Evolutionary conservation across 92 coral and sea anemone genomes (phyloP), one percentile per base, ranked within the genome.

Genomic region (Bergia sp.): DNA sequence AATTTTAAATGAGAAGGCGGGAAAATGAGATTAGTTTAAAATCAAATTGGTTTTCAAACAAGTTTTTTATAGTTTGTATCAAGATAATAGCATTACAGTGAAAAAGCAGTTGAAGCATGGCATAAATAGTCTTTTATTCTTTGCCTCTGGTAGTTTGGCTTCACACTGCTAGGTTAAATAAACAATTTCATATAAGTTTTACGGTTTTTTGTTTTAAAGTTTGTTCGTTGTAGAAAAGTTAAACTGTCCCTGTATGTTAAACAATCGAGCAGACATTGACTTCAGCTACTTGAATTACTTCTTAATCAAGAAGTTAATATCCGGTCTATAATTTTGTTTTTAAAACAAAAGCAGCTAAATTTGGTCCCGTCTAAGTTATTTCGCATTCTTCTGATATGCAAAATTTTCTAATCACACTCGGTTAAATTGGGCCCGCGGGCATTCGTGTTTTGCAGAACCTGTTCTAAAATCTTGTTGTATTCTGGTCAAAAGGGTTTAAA

Each of bases 311-410:
- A 47, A 84, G 44, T 67, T 84, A 49, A 84, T 84, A 84, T 84
- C 87, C 87, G 64, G 77, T 45, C 42, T 72, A 71, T 43, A 84
- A 84, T 71, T 84, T 84, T 84, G 45, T 71, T 84, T 64, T 15
- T 84, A 45, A 72, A 71, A 84, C 87, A 84, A 84, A 74, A 40
- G 79, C 55, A 72, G 87, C 79, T 69, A 84, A 84, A 84, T 84
- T 84, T 84, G 78, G 87, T 15, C 23, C 64, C 8, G 66, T 23
- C 65, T 36, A 16, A 37, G 87, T 49, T 45, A 85, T 88, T 90
- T 84, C 91, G 91, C 89, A 84, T 78, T 92, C 93, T 92, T 90
- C 82, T 92, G 93, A 90, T 83, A 90, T 92, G 93, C 85, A 86
- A 86, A 89, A 91, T 50, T 80, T 47, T 79, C 82, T 71, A 55